These are phyloP conservation scores for Hiodon tergisus DNA, from an alignment of 2,113 vertebrate species.

Conservation along the genomic window DNA sequence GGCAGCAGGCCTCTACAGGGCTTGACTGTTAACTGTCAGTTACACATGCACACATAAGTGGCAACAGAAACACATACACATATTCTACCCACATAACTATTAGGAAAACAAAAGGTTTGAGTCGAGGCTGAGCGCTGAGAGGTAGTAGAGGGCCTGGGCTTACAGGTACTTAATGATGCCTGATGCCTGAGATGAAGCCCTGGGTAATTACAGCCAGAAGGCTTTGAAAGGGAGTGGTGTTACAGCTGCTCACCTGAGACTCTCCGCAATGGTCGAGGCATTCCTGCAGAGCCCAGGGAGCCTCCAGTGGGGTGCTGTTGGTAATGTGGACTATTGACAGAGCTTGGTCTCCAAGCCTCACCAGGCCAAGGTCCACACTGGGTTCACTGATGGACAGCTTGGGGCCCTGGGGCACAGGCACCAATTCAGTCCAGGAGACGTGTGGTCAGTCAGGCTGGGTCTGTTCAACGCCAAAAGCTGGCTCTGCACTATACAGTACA, in stretches of 20 bases:
- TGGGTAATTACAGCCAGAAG: no score
- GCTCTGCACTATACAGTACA: neutral
- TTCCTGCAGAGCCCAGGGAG: slow-evolving; percentile 72
- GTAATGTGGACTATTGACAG: slow-evolving; percentile 57
- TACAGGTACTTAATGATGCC: no score
- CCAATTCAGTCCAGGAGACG: neutral
- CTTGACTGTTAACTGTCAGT: slow-evolving; percentile 57
- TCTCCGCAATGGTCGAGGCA: neutral
- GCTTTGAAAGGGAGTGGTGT: no score
- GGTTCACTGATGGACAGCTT: slow-evolving; percentile 59
- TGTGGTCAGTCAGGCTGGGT: neutral
- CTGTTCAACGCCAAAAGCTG: no score
- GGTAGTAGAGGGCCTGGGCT: no score
- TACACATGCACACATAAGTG: neutral
- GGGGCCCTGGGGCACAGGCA: slow-evolving; percentile 71
- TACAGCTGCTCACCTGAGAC: no score
- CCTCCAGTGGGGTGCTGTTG: slow-evolving; percentile 73
- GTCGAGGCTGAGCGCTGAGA: no score
- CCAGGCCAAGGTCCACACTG: slow-evolving; percentile 74
- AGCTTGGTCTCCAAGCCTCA: slow-evolving; percentile 58
- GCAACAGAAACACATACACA: neutral
- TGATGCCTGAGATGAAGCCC: no score
- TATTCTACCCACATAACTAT: no score
- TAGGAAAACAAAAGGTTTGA: no score
- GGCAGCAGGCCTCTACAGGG: slow-evolving; percentile 67